A percentile compares a stretch with the other conserved stretches of the same genome.
These are phyloP conservation scores for Nipponia nippon DNA, from an alignment of 2,113 vertebrate genomes.

Conservation along the genomic window DNA sequence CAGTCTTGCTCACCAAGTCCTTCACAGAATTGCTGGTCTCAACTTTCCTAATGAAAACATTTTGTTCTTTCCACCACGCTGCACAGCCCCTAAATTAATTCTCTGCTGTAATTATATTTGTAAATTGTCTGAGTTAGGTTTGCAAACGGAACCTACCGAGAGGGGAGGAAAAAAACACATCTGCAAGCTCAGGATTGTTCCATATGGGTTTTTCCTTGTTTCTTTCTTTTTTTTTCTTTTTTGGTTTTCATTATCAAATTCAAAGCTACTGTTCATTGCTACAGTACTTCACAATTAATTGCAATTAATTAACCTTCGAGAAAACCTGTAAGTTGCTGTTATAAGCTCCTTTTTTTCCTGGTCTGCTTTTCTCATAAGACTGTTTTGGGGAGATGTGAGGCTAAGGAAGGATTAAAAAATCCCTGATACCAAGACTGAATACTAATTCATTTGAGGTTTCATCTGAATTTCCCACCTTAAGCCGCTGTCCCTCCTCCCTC, in stretches of 20 bases:
- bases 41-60: constrained; percentile 9
- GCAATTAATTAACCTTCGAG: constrained; percentile 65
- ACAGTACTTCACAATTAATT: constrained; percentile 49
- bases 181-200: constrained; percentile 12
- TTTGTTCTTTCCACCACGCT: neutral
- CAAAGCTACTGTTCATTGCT: constrained; percentile 22
- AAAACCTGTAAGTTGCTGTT: constrained; percentile 3
- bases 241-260: constrained; percentile 9
- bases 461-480: neutral
- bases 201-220: neutral
- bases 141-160: neutral
- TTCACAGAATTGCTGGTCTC: neutral
- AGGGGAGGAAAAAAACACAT: neutral
- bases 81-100: constrained; percentile 23
- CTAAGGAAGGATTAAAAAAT: constrained; percentile 24
- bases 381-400: constrained; percentile 28
- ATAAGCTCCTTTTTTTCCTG: neutral
- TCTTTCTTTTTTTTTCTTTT: neutral
- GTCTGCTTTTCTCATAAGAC: neutral
- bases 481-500: neutral
- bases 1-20: neutral
- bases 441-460: constrained; percentile 21
- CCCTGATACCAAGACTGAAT: neutral
- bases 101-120: constrained; percentile 22
- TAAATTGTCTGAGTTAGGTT: constrained; percentile 21